Base-by-base conservation (phyloP, 2,888 invertebrate species). In the Thysanoteuthis rhombus region DNA sequence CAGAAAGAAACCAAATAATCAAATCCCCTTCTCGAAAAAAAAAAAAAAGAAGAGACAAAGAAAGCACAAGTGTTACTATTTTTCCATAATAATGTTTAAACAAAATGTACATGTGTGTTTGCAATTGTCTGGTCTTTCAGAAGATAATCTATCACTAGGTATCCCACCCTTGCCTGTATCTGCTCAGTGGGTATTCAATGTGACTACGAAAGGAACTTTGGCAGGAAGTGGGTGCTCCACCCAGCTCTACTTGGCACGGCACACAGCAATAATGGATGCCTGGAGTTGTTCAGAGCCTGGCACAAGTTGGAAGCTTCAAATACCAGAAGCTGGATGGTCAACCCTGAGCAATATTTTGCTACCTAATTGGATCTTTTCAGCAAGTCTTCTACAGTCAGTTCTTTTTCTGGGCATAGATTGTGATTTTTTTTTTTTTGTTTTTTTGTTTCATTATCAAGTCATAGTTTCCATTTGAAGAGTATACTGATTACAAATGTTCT, bases 91-190 rank as follows among this genome's bases (percentile, higher is more conserved):
- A 52, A 52, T 25, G 25, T 52, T 52, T 52, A 75, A 75, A 75
- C 32, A 75, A 75, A 75, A 75, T n/a, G 10, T n/a, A 75, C 32
- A 32, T 75, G 75, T 16, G 75, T 75, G 75, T 75, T 75, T 75
- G 75, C 75, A n/a, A n/a, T n/a, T 75, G 75, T 75, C 75, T 75
- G 75, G 75, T 75, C 75, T 75, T 75, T 75, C 75, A 75, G n/a
- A 75, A 75, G 75, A 75, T 36, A 75, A 75, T 75, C n/a, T 75
- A 75, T 36, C 75, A 75, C 75, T 75, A 75, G 75, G 75, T 75
- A 75, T 75, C 75, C 75, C 75, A 75, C 36, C 75, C n/a, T 75
- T 75, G 75, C 36, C 75, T 75, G 75, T 75, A 75, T 75, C 75
- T 75, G 75, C 75, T 75, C 75, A 75, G 75, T 75, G 75, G 75